These are phyloP conservation scores for Dolichallabes microphthalmus DNA, from an alignment of 2,113 vertebrate species.

Conservation along the genomic window DNA sequence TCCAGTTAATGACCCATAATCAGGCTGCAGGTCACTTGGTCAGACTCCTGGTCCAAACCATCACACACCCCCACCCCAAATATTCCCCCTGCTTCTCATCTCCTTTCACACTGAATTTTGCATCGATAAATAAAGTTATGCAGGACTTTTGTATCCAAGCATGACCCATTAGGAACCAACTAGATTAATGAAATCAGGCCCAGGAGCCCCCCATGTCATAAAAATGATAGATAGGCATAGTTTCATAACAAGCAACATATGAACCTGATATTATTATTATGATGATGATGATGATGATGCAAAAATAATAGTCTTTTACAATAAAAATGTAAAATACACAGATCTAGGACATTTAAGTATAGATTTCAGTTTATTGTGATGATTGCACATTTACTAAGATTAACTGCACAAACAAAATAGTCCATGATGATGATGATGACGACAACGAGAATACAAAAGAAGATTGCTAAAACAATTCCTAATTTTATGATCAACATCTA, in stretches of 20 bases:
- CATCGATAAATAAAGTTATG: slow-evolving; percentile 87
- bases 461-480: neutral
- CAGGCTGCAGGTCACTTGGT: slow-evolving; percentile 88
- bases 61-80: slow-evolving; percentile 37
- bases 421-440: neutral
- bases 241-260: neutral
- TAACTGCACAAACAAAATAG: neutral
- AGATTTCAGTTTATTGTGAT: neutral
- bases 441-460: neutral
- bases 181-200: neutral
- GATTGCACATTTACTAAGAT: neutral
- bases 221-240: neutral
- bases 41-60: slow-evolving; percentile 86
- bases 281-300: too few species aligned
- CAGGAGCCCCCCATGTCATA: neutral
- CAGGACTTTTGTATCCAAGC: slow-evolving; percentile 64
- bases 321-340: neutral
- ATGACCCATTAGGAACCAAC: slow-evolving; percentile 11
- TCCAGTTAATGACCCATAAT: slow-evolving; percentile 96
- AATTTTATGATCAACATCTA: neutral
- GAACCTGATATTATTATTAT: neutral
- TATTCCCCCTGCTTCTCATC: slow-evolving; percentile 81
- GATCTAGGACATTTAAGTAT: neutral
- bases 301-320: too few species aligned
- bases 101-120: slow-evolving; percentile 89